phyloP scores from a whole-genome alignment of 2,888 invertebrate species.

The Tipula lateralis region DNA sequence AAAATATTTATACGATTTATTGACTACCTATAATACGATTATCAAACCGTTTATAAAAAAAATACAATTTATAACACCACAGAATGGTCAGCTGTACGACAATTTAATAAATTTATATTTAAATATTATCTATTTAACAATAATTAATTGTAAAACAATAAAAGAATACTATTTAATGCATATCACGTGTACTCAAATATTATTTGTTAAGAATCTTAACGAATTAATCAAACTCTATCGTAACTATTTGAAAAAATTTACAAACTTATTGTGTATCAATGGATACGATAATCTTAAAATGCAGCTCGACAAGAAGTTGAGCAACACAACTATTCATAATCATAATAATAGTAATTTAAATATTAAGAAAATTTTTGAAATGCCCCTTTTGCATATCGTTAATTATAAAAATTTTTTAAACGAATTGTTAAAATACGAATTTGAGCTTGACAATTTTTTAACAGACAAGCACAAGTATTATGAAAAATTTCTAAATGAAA shows the following conservation, averaged over 20 bases:
- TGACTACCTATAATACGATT: slow-evolving; percentile 58
- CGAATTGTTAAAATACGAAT: slow-evolving; percentile 39
- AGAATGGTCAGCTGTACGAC: slow-evolving; percentile 59
- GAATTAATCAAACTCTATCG: slow-evolving; percentile 68
- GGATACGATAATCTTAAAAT: slow-evolving; percentile 64
- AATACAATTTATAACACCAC: slow-evolving; percentile 50
- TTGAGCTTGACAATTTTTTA: slow-evolving; percentile 38
- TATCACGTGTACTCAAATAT: slow-evolving; percentile 61
- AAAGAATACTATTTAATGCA: slow-evolving; percentile 65
- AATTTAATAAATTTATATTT: slow-evolving; percentile 61
- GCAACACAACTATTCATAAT: background rate
- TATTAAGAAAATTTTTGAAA: slow-evolving; percentile 40
- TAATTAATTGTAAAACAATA: slow-evolving; percentile 62
- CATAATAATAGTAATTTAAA: background rate
- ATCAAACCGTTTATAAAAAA: slow-evolving; percentile 63
- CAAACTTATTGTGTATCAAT: slow-evolving; percentile 67
- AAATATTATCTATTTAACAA: slow-evolving; percentile 64
- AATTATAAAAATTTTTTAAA: slow-evolving; percentile 44
- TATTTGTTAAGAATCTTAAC: slow-evolving; percentile 63
- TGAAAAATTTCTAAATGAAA: slow-evolving; percentile 42
- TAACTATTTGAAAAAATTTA: slow-evolving; percentile 64
- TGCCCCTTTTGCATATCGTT: slow-evolving; percentile 43
- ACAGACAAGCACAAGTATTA: slow-evolving; percentile 43
- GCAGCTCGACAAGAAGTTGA: slow-evolving; percentile 49
- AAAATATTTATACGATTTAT: slow-evolving; percentile 65